phyloP scores from a whole-genome alignment of 2,888 invertebrate genomes.

The Thymelicus sylvestris region DNA sequence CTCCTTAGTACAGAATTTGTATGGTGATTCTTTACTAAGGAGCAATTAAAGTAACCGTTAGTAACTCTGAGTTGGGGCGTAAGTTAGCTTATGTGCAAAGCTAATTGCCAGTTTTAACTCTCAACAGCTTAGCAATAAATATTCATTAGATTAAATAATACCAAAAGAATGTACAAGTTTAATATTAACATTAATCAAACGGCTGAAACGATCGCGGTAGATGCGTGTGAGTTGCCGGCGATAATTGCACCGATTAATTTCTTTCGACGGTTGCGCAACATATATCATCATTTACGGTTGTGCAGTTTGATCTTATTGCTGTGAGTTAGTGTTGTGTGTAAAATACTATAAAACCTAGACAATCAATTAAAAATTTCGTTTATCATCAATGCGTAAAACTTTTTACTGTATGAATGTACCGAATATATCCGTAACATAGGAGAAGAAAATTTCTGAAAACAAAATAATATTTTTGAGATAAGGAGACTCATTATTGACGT shows the following conservation, averaged over 20 bases:
- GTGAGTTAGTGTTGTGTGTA: conserved; percentile 9
- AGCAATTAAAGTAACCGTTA: too few relatives aligned
- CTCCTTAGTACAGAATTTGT: too few relatives aligned
- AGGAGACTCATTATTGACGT: background rate
- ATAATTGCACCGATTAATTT: conserved; percentile 36
- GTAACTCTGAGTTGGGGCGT: too few relatives aligned
- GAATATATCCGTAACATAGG: background rate
- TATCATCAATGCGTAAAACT: background rate
- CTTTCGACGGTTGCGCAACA: conserved; percentile 34
- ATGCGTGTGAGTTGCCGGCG: conserved; percentile 22
- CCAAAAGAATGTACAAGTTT: background rate
- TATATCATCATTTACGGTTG: conserved; percentile 35
- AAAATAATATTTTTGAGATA: background rate
- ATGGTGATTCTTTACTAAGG: too few relatives aligned
- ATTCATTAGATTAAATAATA: background rate
- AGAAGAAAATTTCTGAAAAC: background rate
- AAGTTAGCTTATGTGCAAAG: background rate
- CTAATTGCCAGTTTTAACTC: background rate
- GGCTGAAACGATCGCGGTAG: conserved; percentile 23
- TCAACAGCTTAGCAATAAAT: background rate
- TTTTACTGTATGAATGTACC: background rate
- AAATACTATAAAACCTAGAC: background rate
- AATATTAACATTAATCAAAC: conserved; percentile 22
- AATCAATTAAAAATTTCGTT: background rate
- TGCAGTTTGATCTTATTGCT: conserved; percentile 25